phyloP scores from a whole-genome alignment of 2,113 vertebrate genomes.

The Phainopepla nitens region DNA sequence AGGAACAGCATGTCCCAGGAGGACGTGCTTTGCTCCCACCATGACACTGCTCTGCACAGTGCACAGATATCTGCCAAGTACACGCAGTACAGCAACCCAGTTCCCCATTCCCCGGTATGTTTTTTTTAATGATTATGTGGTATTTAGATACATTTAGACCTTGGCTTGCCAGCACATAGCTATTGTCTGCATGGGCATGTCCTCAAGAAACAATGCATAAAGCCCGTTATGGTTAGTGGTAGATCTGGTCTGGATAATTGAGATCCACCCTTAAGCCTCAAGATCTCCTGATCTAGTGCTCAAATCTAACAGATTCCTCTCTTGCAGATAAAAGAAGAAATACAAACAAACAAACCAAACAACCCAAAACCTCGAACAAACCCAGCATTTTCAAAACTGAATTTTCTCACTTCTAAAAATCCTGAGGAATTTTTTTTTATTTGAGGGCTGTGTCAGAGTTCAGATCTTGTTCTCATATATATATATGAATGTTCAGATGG shows the following conservation, averaged over 20 bases:
- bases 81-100: neutral
- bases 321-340: neutral
- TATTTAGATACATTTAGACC: neutral
- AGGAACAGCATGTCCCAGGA: neutral
- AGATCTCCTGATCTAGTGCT: constrained; percentile 16
- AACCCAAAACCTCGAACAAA: no score
- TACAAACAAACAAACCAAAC: neutral
- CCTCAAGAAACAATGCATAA: constrained; percentile 3
- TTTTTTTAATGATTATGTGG: neutral
- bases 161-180: constrained; percentile 3
- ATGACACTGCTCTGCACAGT: neutral
- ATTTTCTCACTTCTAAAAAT: neutral
- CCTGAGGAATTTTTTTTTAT: neutral
- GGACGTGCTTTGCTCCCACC: neutral
- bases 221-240: constrained; percentile 12
- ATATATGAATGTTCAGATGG: neutral
- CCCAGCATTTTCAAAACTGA: neutral
- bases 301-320: neutral
- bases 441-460: neutral
- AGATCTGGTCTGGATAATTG: neutral
- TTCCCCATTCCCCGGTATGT: neutral
- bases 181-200: constrained; percentile 31
- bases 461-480: neutral
- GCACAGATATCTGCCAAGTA: neutral
- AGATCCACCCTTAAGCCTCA: constrained; percentile 15